Evolutionary conservation across 2,797 vertebrate genomes (phyloP).

Genomic region (Hippocampus kuda): DNA sequence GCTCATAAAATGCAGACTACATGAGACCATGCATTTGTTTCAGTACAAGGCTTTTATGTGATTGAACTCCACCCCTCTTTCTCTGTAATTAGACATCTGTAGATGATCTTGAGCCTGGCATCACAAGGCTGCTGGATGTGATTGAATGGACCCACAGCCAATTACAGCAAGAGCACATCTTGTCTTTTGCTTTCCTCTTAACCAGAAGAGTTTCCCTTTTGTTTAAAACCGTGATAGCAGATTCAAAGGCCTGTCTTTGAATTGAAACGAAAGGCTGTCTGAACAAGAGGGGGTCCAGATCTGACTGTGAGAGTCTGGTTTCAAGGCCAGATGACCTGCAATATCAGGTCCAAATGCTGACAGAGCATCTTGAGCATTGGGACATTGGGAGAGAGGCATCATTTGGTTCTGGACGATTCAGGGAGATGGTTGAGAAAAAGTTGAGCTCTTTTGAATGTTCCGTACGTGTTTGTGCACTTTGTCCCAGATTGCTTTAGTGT

Average conservation of each 20-base stretch:
- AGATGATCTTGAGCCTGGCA: conserved; percentile 40
- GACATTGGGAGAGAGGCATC: not conserved
- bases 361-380: not conserved
- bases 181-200: not conserved
- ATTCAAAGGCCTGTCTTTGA: not conserved
- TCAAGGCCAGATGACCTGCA: not conserved
- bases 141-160: not conserved
- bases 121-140: not conserved
- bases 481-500: conserved; percentile 17
- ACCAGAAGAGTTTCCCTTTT: not conserved
- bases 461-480: conserved; percentile 2
- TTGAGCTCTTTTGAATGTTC: conserved; percentile 1
- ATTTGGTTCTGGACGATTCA: not conserved
- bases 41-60: not conserved
- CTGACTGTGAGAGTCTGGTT: conserved; percentile 1
- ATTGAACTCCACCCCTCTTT: not conserved
- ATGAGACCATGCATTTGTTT: not conserved
- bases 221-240: not conserved
- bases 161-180: not conserved
- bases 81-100: conserved; percentile 58
- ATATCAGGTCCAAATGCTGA: conserved; percentile 6
- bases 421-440: not conserved
- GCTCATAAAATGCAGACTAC: not conserved
- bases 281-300: not conserved
- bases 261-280: not conserved